Base-by-base conservation (phyloP, 2,797 vertebrate species). In the Erpetoichthys calabaricus region DNA sequence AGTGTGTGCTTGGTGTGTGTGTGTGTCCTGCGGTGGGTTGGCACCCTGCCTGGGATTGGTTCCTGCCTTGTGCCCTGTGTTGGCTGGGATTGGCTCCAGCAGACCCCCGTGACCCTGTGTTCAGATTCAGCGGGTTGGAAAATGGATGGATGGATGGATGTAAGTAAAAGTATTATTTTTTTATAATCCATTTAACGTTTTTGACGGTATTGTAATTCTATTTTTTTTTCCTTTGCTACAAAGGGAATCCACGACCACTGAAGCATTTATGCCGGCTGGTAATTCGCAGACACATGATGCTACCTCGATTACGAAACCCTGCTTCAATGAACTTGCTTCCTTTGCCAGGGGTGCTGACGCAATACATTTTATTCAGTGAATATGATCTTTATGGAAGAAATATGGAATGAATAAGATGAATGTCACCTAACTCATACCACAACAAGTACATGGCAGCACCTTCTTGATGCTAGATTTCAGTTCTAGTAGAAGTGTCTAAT, bases 281-380 rank as follows among this genome's bases (percentile, higher is more conserved):
- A 69, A 87, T 92, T 71, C 82, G 86, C 62, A 86, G 80, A 68
- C 65, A 76, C 45, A 63, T 91, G 75, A 86, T 80, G 53, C 71
- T 83, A 62, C 73, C 65, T 42, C 70, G 57, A 8, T 73, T 89
- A 62, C 73, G 63, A 65, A 82, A 84, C 55, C 70, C 69, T 3
- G 70, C 74, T 44, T 65, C 74, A 45, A 64, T 89, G 75, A 70
- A 75, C 62, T 86, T 74, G 3, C 63, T 81, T 58, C 72, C 67
- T 4, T 74, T 92, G 42, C 90, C 91, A 57, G 67, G 73, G 59
- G 57, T 79, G 62, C 73, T 94, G 60, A 85, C 63, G 67, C 77
- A 79, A 64, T 92, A 80, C 58, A 72, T 92, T 65, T 66, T 88
- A 62, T 92, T 86, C 74, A 87, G 80, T 65, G 89, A 93, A n/a